Evolutionary conservation across 2,888 invertebrate species (phyloP).

Genomic region (Chrysomela aeneicollis): DNA sequence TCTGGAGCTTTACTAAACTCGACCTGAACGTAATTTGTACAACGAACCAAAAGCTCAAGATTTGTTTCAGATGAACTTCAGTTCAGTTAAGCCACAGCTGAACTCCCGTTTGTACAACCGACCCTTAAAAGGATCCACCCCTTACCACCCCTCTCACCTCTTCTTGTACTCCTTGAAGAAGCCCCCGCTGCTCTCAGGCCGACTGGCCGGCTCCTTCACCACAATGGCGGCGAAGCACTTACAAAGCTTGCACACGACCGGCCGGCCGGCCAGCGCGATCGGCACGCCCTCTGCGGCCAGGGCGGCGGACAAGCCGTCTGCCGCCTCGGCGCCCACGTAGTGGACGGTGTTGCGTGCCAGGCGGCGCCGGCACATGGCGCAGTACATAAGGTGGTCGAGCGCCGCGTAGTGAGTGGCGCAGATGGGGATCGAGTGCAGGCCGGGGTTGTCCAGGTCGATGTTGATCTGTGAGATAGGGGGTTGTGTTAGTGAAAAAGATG

Average conservation of each 20-base stretch:
- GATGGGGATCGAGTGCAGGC: slow-evolving; percentile 73
- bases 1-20: no score
- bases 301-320: slow-evolving; percentile 60
- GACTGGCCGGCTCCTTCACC: slow-evolving; percentile 68
- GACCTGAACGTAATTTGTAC: no score
- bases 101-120: no score
- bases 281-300: slow-evolving; percentile 73
- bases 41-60: no score
- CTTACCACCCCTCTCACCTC: slow-evolving; percentile 62
- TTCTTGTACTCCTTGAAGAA: slow-evolving; percentile 71
- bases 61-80: no score
- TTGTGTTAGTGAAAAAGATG: no score
- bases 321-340: slow-evolving; percentile 70
- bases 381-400: slow-evolving; percentile 77
- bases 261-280: slow-evolving; percentile 71
- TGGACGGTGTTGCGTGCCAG: slow-evolving; percentile 81
- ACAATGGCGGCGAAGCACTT: slow-evolving; percentile 79
- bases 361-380: slow-evolving; percentile 78
- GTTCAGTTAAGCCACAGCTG: no score
- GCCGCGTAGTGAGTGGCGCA: slow-evolving; percentile 75
- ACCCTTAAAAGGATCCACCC: no score
- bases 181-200: slow-evolving; percentile 60
- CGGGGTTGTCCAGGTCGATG: slow-evolving; percentile 69
- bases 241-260: slow-evolving; percentile 83
- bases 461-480: slow-evolving; percentile 61